These are phyloP conservation scores for Mus minutoides DNA, from an alignment of 2,797 vertebrate genomes.

Conservation along the genomic window DNA sequence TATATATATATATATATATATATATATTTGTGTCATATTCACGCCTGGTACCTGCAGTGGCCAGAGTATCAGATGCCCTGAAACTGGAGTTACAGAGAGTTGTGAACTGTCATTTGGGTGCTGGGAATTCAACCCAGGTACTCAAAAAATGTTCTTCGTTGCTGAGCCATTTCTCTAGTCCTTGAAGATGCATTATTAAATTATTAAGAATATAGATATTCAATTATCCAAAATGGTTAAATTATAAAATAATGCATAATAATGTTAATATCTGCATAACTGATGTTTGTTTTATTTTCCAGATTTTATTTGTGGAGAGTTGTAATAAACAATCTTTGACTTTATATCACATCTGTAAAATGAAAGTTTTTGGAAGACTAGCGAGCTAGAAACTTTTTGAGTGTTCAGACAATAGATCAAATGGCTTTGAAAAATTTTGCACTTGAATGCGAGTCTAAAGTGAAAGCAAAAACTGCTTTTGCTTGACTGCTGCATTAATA, in stretches of 20 bases:
- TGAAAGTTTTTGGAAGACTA: neutral
- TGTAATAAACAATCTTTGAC: neutral
- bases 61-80: too few relatives aligned
- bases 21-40: too few relatives aligned
- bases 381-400: neutral
- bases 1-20: too few relatives aligned
- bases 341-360: neutral
- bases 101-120: too few relatives aligned
- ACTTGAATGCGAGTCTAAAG: neutral
- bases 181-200: too few relatives aligned
- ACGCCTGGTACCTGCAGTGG: too few relatives aligned
- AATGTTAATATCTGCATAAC: neutral
- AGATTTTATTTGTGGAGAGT: neutral
- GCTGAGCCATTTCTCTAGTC: too few relatives aligned
- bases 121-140: too few relatives aligned
- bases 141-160: too few relatives aligned
- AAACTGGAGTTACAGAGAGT: too few relatives aligned
- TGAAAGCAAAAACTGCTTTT: neutral
- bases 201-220: slow-evolving; percentile 46
- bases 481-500: neutral
- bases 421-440: neutral
- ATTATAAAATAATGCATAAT: neutral
- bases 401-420: neutral
- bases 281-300: neutral
- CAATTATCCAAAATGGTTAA: neutral